phyloP scores from a whole-genome alignment of 2,888 invertebrate species.

The Cryptophagus acutangulus region DNA sequence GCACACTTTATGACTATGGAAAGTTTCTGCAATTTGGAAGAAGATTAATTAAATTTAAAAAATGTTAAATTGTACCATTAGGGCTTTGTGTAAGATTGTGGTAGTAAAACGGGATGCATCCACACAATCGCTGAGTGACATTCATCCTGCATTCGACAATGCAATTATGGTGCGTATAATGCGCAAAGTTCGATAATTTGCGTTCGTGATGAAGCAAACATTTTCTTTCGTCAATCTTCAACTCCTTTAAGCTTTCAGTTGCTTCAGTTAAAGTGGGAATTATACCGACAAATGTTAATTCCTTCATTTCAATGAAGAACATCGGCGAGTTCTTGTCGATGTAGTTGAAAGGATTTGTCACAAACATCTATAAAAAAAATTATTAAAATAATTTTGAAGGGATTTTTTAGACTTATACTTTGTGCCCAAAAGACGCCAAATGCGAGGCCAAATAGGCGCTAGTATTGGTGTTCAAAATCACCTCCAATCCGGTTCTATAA shows the following conservation, averaged over 20 bases:
- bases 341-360: constrained; percentile 61
- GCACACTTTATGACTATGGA: no score
- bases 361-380: constrained; percentile 53
- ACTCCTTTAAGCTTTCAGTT: constrained; percentile 51
- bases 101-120: constrained; percentile 58
- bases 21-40: no score
- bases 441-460: constrained; percentile 60
- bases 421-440: constrained; percentile 58
- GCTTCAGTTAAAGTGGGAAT: constrained; percentile 62
- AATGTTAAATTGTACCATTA: constrained; percentile 47
- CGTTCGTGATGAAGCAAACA: constrained; percentile 59
- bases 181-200: constrained; percentile 31
- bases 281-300: constrained; percentile 59
- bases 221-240: constrained; percentile 50
- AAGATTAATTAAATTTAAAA: background rate
- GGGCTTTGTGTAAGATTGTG: no score
- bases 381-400: no score
- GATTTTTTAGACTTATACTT: constrained; percentile 46
- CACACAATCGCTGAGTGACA: constrained; percentile 50
- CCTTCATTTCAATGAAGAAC: constrained; percentile 54
- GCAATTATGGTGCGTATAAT: constrained; percentile 64
- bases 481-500: constrained; percentile 61
- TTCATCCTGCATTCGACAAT: constrained; percentile 55
- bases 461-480: constrained; percentile 53
- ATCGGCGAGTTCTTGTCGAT: constrained; percentile 60